phyloP scores from a whole-genome alignment of 2,888 invertebrate species.

The Harmothoe impar region DNA sequence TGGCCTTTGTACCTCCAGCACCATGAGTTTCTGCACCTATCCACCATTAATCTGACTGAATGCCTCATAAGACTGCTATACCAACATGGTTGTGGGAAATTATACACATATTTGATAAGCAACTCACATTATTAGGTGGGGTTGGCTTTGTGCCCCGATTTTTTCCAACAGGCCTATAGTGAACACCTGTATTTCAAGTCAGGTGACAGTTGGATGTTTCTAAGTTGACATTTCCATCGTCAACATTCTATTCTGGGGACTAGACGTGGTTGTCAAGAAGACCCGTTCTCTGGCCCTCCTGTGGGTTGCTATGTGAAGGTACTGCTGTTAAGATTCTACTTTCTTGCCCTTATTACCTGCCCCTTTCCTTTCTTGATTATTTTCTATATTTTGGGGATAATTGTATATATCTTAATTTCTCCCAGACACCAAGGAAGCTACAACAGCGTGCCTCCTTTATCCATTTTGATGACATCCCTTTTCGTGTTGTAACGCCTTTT shows the following conservation, averaged over 20 bases:
- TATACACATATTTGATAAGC: too few species aligned
- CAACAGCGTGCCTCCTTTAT: too few species aligned
- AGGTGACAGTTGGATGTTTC: too few species aligned
- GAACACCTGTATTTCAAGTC: too few species aligned
- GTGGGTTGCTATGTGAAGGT: neutral
- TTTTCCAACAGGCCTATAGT: neutral
- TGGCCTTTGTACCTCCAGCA: neutral
- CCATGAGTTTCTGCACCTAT: conserved; percentile 4
- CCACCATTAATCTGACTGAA: neutral
- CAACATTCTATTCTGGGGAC: too few species aligned
- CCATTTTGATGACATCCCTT: too few species aligned
- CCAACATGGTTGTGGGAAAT: too few species aligned
- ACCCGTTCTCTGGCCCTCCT: neutral
- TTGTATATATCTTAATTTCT: neutral
- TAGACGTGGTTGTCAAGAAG: too few species aligned
- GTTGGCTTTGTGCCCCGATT: too few species aligned
- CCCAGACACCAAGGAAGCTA: neutral
- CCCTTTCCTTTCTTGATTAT: neutral
- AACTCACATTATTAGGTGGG: too few species aligned
- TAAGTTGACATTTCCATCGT: too few species aligned
- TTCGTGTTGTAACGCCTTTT: too few species aligned
- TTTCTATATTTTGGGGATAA: neutral
- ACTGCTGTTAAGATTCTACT: neutral
- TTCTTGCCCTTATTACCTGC: neutral
- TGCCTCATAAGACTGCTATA: neutral